These are phyloP conservation scores for Odontomyia ornata DNA, from an alignment of 2,888 invertebrate genomes.

Conservation along the genomic window DNA sequence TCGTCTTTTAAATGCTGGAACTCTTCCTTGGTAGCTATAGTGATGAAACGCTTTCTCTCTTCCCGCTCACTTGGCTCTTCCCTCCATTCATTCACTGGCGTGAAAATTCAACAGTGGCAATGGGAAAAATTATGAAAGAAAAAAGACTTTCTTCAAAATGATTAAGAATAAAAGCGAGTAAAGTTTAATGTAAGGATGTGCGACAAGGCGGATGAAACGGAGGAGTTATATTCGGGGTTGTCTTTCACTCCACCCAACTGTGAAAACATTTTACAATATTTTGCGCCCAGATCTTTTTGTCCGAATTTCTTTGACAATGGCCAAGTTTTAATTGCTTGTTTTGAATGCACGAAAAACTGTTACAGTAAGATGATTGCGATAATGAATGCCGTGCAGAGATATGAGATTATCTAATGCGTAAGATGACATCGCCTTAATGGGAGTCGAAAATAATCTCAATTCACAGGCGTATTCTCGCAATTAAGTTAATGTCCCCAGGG, in stretches of 20 bases:
- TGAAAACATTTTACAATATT: background rate
- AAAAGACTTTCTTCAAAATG: background rate
- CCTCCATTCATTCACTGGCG: background rate
- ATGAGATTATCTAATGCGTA: slow-evolving; percentile 13
- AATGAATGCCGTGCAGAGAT: slow-evolving; percentile 1
- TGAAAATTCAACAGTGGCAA: slow-evolving; percentile 19
- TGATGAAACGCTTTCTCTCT: slow-evolving; percentile 4
- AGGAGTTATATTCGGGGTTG: background rate
- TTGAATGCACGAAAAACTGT: background rate
- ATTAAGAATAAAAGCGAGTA: background rate
- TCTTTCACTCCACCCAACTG: background rate
- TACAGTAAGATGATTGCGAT: background rate
- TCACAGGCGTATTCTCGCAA: slow-evolving; percentile 20
- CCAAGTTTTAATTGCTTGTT: slow-evolving; percentile 13
- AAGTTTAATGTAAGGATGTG: background rate
- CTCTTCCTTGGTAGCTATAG: background rate
- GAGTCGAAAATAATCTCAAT: background rate
- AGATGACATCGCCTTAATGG: slow-evolving; percentile 10
- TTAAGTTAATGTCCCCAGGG: background rate
- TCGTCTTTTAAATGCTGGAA: slow-evolving; percentile 14
- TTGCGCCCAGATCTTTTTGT: slow-evolving; percentile 10
- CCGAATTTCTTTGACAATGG: slow-evolving; percentile 2
- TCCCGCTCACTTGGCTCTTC: no score
- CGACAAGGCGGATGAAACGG: background rate
- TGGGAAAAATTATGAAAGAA: slow-evolving; percentile 6